These are phyloP conservation scores for Pogonomyrmex californicus DNA, from an alignment of 1,140 invertebrate species.

Conservation along the genomic window DNA sequence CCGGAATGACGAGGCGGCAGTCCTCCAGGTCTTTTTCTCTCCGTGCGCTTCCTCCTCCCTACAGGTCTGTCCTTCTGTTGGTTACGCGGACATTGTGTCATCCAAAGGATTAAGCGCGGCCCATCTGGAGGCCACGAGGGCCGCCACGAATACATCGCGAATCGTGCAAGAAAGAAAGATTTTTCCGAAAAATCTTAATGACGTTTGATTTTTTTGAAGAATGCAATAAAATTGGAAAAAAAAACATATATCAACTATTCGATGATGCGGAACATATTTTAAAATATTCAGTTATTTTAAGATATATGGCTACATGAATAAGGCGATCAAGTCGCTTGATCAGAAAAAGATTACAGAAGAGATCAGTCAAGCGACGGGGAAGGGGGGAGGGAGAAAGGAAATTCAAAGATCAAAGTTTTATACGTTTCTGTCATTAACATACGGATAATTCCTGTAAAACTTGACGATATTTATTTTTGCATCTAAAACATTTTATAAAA, in stretches of 20 bases:
- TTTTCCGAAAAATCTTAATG: slow-evolving; percentile 29
- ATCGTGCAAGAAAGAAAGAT: neutral
- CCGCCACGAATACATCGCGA: slow-evolving; percentile 61
- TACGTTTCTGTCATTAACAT: no score
- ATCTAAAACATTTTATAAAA: no score
- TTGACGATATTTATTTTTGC: no score
- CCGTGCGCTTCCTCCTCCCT: neutral
- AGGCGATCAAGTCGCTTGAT: no score
- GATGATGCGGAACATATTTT: neutral
- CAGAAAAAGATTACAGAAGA: no score
- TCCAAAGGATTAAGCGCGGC: slow-evolving; percentile 77
- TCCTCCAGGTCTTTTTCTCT: slow-evolving; percentile 53
- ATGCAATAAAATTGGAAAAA: neutral
- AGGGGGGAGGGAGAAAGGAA: no score
- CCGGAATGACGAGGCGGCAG: slow-evolving; percentile 72
- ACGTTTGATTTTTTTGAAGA: neutral
- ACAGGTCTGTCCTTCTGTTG: slow-evolving; percentile 62
- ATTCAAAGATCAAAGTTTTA: no score
- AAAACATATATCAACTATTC: neutral
- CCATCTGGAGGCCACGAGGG: slow-evolving; percentile 65
- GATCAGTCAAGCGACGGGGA: no score
- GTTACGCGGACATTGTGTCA: slow-evolving; percentile 83
- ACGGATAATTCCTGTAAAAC: no score
- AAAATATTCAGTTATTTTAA: neutral
- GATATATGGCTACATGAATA: no score